Conservation (phyloP, 2,888 invertebrate genomes). For the Phragmatobia fuliginosa region DNA sequence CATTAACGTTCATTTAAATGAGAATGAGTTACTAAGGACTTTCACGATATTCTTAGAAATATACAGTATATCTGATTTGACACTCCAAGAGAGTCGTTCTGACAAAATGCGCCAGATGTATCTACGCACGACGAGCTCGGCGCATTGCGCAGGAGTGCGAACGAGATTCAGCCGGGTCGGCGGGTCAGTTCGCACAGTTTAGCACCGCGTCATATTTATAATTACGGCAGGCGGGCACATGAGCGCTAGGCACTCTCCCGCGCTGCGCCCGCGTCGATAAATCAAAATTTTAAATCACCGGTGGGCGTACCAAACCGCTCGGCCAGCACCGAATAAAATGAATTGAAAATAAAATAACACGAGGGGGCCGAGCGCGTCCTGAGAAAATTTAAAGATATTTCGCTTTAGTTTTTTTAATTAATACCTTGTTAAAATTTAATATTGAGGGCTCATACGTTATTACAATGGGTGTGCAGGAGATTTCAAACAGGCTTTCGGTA, state of each 20-base stretch:
- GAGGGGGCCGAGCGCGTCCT: slow-evolving; percentile 80
- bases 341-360: slow-evolving; percentile 84
- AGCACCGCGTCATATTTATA: slow-evolving; percentile 87
- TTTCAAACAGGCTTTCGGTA: slow-evolving; percentile 82
- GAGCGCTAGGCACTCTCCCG: slow-evolving; percentile 70
- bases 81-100: slow-evolving; percentile 44
- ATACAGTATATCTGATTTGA: slow-evolving; percentile 44
- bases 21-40: not conserved
- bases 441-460: slow-evolving; percentile 85
- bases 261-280: slow-evolving; percentile 79
- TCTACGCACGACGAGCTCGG: slow-evolving; percentile 36
- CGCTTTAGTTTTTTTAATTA: slow-evolving; percentile 87
- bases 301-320: slow-evolving; percentile 81
- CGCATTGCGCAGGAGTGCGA: slow-evolving; percentile 60
- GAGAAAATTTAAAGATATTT: slow-evolving; percentile 86
- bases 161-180: slow-evolving; percentile 67
- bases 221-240: slow-evolving; percentile 75
- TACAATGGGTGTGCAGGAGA: slow-evolving; percentile 85
- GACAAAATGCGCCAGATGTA: slow-evolving; percentile 47
- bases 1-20: not conserved
- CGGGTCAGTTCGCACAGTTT: slow-evolving; percentile 83
- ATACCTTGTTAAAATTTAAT: slow-evolving; percentile 87
- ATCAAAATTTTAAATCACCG: slow-evolving; percentile 87
- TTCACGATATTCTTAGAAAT: slow-evolving; percentile 31
- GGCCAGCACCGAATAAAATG: slow-evolving; percentile 85